Evolutionary conservation across 1,140 invertebrate genomes (phyloP), one percentile per base, ranked within the genome.

Genomic region (Myzus persicae): DNA sequence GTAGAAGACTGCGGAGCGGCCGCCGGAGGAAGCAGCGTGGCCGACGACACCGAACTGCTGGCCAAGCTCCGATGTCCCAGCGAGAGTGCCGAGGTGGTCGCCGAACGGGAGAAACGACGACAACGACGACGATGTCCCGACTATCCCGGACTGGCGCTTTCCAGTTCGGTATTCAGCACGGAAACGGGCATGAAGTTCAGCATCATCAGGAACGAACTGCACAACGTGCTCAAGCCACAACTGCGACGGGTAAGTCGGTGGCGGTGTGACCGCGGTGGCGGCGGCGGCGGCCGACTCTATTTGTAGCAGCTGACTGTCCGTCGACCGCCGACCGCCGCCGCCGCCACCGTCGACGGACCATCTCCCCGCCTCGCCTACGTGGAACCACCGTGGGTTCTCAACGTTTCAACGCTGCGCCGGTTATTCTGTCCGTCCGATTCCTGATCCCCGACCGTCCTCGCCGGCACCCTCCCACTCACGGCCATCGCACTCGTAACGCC

Each of bases 131-230:
- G 98, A 95, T 98, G 98, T 95, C 97, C 98, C 8, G 98, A 99
- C 95, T 99, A 99, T 96, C 98, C 98, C 0, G 98, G 98, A 9
- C 95, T 99, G 20, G 98, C 98, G 0, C 98, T 99, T 94, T 98
- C 98, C 40, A 97, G 97, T 94, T 98, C 98, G 40, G 98, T 98
- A 94, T 99, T 99, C 95, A 98, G 98, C 95, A 99, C 98, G 87
- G 98, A 99, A 95, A 99, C 99, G 5, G 97, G 99, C 97, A 99
- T 99, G 97, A 99, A 99, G 95, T 99, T 99, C 96, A 98, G 97
- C 95, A 97, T 99, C 89, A 99, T 99, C 95, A 97, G 97, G 95
- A 99, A 99, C 95, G 99, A 99, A 96, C 96, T 99, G 94, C 98
- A 99, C 96, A 99, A 99, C 96, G 98, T 99, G 94, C 98, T 99